Evolutionary conservation across 2,797 vertebrate species (phyloP), one percentile per base, ranked within the genome.

Genomic region (Microctenopoma stevenorrisi): DNA sequence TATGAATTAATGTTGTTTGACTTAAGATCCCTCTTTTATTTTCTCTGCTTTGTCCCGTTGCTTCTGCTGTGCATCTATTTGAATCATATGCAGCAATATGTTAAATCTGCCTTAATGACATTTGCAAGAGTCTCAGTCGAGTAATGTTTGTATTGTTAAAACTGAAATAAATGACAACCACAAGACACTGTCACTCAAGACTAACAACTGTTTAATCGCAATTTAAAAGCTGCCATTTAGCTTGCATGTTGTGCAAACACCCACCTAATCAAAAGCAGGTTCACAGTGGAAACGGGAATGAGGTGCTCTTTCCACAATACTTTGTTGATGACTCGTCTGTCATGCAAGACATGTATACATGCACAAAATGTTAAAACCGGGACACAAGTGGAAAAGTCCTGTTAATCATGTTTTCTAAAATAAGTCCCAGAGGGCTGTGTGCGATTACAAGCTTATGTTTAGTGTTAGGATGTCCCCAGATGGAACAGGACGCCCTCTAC

Each of bases 131-230:
- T 82, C 70, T 43, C 59, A 58, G 75, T 81, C 57, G 44, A 68
- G 70, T 74, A 65, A 81, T 1, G 13, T 73, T 71, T 82, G 76
- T 89, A 75, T 85, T 69, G 72, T 88, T 88, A 76, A 86, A 83
- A 81, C 65, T 59, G 73, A 90, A 92, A 91, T 89, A 91, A 92
- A 93, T 22, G 69, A 79, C 78, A 80, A 78, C 76, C 67, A 76
- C 38, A 56, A 70, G 58, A 79, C 76, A 69, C 50, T 30, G 57
- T 78, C 64, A 49, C 63, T 75, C 12, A n/a, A 30, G 61, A 74
- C 61, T 38, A 28, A 56, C 59, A 79, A 38, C 62, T 81, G 52
- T 83, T 81, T 76, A 70, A 72, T 76, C 66, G 60, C 65, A 51
- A 5, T 71, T 71, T 58, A 67, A 79, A 64, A 71, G 11, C 48